Evolutionary conservation across 2,888 invertebrate genomes (phyloP), one percentile per base, ranked within the genome.

Genomic region (Papilio demoleus): DNA sequence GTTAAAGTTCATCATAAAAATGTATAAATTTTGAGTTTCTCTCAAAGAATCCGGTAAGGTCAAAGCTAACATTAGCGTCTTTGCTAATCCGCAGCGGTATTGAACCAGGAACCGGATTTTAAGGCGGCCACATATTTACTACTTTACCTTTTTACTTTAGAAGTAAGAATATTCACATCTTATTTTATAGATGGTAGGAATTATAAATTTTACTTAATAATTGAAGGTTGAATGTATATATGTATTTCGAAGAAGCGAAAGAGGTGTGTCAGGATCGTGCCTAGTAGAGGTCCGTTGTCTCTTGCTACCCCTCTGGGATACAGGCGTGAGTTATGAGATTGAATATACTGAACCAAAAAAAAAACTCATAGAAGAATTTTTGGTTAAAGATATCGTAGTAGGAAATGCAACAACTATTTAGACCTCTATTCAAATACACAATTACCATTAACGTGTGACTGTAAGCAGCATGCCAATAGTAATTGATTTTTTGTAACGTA

Each of bases 81-180:
- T 19, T 24, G 14, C 64, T 65, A 56, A 65, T 45, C 31, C 56
- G 31, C 12, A 12, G 24, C 53, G 27, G 64, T 38, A 36, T 24
- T 17, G 58, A n/a, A 31, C 42, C 65, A 19, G 34, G 19, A 34
- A 58, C 65, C 58, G 65, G 58, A 65, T 58, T 34, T 47, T 36
- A 50, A 47, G 19, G 34, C 31, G 4, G 34, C 0, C 22, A 9
- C n/a, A 22, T 3, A 24, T 47, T 62, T 34, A 14, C 12, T 14
- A 17, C 1, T n/a, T 53, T 12, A 24, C 6, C 0, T 50, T 50
- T 24, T 50, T 50, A n/a, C 47, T 22, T 50, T 50, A 24, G 38
- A n/a, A n/a, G 40, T 17, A n/a, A n/a, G n/a, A n/a, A n/a, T n/a
- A n/a, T n/a, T n/a, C n/a, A n/a, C n/a, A n/a, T n/a, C n/a, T n/a